These are phyloP conservation scores for Hormaphis cornu DNA, from an alignment of 1,140 invertebrate species.

Conservation along the genomic window DNA sequence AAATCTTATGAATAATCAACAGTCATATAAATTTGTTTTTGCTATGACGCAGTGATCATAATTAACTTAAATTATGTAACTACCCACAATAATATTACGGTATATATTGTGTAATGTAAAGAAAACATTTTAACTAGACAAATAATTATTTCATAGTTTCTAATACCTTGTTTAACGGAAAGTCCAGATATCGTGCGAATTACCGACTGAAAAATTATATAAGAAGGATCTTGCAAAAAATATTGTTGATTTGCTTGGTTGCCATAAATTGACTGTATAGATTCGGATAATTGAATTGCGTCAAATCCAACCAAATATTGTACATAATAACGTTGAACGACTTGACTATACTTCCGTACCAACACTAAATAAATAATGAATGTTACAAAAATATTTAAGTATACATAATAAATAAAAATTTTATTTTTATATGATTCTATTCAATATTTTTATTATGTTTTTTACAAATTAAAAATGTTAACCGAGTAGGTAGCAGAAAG, in stretches of 20 bases:
- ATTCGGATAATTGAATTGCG: conserved; percentile 80
- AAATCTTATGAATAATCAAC: no score
- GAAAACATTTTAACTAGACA: not conserved
- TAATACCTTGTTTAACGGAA: conserved; percentile 79
- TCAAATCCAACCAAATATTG: conserved; percentile 95
- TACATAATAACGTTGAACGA: conserved; percentile 95
- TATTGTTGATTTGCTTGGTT: conserved; percentile 88
- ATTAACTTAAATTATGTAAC: no score
- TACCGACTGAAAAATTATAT: conserved; percentile 80
- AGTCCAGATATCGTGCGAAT: conserved; percentile 80
- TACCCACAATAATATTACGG: no score
- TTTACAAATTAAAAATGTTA: no score
- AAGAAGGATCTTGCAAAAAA: not conserved
- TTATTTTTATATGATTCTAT: not conserved
- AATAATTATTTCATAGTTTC: not conserved
- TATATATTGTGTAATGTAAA: no score
- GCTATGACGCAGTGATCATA: no score
- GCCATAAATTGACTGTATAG: conserved; percentile 76
- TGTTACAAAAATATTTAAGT: not conserved
- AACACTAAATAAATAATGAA: conserved; percentile 50
- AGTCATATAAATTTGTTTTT: no score
- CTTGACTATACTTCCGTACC: conserved; percentile 89
- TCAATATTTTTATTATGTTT: not conserved
- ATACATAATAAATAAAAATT: conserved; percentile 5
- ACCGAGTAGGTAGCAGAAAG: no score